These are phyloP conservation scores for Stramonita haemastoma DNA, from an alignment of 2,888 invertebrate species.

Conservation along the genomic window DNA sequence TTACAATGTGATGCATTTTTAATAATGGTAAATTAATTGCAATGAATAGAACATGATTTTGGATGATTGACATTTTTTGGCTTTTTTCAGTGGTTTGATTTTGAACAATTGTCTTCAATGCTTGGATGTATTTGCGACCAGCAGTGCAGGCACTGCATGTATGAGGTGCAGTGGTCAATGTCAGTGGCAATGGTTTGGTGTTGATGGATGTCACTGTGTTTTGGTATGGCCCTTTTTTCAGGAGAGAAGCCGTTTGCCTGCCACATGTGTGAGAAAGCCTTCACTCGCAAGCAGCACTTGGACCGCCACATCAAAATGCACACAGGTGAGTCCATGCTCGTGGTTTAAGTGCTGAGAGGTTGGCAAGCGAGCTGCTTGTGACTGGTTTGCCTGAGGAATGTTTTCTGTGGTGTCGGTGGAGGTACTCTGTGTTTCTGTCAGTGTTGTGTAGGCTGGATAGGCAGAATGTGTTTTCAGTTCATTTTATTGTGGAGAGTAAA, in stretches of 20 bases:
- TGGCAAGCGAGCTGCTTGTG: no score
- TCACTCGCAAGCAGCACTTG: slow-evolving; percentile 53
- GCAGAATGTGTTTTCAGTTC: no score
- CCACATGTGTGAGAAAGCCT: slow-evolving; percentile 52
- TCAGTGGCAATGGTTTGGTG: background rate
- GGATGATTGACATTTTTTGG: background rate
- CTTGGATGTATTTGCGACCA: background rate
- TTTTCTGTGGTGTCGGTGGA: no score
- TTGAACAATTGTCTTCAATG: background rate
- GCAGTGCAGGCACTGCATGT: background rate
- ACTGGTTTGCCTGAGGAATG: no score
- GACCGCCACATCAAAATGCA: slow-evolving; percentile 54
- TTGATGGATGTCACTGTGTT: background rate
- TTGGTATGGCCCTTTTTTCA: slow-evolving; percentile 8
- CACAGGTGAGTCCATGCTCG: slow-evolving; percentile 44
- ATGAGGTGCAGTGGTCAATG: background rate
- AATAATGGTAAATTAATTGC: background rate
- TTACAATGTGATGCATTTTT: background rate
- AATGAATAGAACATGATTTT: background rate
- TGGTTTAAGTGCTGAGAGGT: no score
- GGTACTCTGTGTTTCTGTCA: no score
- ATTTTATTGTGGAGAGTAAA: no score
- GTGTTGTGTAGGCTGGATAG: no score
- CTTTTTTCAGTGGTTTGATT: background rate
- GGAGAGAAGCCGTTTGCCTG: slow-evolving; percentile 52